Percentiles rank a stretch among this genome's conserved stretches.
These are phyloP conservation scores for Clunio marinus DNA, from an alignment of 2,888 invertebrate genomes.

Conservation along the genomic window DNA sequence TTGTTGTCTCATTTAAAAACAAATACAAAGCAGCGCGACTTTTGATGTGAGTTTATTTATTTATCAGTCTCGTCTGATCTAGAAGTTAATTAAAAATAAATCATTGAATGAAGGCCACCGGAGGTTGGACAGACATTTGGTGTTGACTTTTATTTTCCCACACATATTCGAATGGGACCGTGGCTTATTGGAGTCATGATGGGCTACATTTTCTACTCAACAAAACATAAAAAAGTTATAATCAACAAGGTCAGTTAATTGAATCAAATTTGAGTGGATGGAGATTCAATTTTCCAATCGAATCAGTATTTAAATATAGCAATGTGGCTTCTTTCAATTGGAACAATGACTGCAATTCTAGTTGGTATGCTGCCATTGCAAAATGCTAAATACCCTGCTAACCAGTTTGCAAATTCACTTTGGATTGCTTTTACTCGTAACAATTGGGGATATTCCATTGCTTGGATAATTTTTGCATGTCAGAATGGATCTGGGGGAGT, in stretches of 20 bases:
- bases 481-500: slow-evolving; percentile 1
- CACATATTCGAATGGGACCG: slow-evolving; percentile 49
- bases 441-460: not conserved
- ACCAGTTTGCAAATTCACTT: not conserved
- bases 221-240: slow-evolving; percentile 46
- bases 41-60: slow-evolving; percentile 17
- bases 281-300: no score
- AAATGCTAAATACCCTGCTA: not conserved
- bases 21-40: slow-evolving; percentile 15
- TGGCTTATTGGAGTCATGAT: slow-evolving; percentile 50
- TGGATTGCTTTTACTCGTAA: not conserved
- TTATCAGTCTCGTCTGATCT: no score
- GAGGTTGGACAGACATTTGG: not conserved
- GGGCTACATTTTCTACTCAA: slow-evolving; percentile 48
- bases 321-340: not conserved
- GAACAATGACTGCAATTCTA: not conserved
- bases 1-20: not conserved
- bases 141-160: slow-evolving; percentile 48
- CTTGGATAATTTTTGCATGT: slow-evolving; percentile 24
- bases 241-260: slow-evolving; percentile 43
- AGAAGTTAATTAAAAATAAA: no score
- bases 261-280: no score
- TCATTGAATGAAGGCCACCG: not conserved
- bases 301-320: not conserved
- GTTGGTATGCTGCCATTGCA: no score